Evolutionary conservation across 2,113 vertebrate species (phyloP), one percentile per base, ranked within the genome.

Genomic region (Hystrix cristata): DNA sequence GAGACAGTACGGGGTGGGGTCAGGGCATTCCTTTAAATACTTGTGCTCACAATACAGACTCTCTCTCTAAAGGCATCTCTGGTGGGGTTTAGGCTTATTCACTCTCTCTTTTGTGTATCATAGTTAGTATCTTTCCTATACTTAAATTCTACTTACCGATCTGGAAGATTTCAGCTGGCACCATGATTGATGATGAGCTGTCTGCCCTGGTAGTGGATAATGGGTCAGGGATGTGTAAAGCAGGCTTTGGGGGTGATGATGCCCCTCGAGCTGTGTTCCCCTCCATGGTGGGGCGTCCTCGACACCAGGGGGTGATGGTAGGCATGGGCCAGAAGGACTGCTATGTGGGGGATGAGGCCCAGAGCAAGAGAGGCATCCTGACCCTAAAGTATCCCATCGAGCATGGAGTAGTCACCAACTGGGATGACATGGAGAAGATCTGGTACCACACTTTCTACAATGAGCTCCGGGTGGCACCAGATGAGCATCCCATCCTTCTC

Each of bases 391-490:
- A 98, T 51, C 98, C 98, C 31, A 98, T 98, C 0, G 97, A 98
- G 87, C 98, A 98, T 0, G 98, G 98, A 27, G 98, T 98, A 0
- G 96, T 98, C 97, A 98, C 97, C 96, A 98, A 98, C 97, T 99
- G 98, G 98, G 98, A 98, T 0, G 98, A 99, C 51, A 99, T 99
- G 99, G 99, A 99, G 97, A 99, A 99, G 97, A 99, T 99, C 96
- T 99, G 99, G 97, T 95, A 97, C 53, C 97, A 96, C 57, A 98
- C 98, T 34, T 98, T 98, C 97, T 98, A 98, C 94, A 99, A 99
- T 0, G 98, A 99, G 97, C 97, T 99, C 43, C 97, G 98, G 0
- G 98, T 99, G 2, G 98, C 98, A 0, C 99, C 98, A 0, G 98
- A 99, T 43, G 99, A 99, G 51, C 98, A 98, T 64, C 98, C 99